Evolutionary conservation across 2,888 invertebrate species (phyloP).

Genomic region (Sinotaia quadrata): DNA sequence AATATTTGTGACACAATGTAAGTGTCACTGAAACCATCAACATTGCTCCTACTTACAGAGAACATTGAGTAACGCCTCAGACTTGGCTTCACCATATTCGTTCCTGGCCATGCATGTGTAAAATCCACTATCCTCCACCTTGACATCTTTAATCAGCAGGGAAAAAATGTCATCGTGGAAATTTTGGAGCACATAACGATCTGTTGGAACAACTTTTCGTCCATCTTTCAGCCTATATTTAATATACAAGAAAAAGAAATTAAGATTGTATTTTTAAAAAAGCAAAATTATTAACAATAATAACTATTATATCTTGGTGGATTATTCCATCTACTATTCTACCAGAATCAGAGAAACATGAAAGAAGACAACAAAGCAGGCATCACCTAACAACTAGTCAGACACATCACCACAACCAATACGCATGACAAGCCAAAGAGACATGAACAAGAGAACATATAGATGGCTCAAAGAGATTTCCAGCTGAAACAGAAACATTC

Average conservation of each 20-base stretch:
- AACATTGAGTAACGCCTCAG: conserved; percentile 65
- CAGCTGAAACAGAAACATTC: too few relatives aligned
- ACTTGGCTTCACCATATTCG: conserved; percentile 77
- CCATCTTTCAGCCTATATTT: conserved; percentile 65
- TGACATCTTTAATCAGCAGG: conserved; percentile 69
- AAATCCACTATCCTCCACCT: conserved; percentile 74
- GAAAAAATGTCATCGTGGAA: conserved; percentile 69
- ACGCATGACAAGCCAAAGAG: too few relatives aligned
- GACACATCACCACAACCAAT: too few relatives aligned
- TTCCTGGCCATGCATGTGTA: conserved; percentile 92
- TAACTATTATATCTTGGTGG: not conserved
- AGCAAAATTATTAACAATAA: not conserved
- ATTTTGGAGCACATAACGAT: conserved; percentile 59
- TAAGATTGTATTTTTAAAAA: not conserved
- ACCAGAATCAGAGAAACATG: not conserved
- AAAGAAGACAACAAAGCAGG: not conserved
- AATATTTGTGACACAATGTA: too few relatives aligned
- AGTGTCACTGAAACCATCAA: too few relatives aligned
- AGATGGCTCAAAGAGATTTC: too few relatives aligned
- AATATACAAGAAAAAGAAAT: not conserved
- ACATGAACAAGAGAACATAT: too few relatives aligned
- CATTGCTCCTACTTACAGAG: conserved; percentile 56
- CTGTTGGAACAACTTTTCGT: conserved; percentile 56
- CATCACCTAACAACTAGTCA: too few relatives aligned
- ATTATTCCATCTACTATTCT: not conserved